A percentile compares a stretch with the other conserved stretches of the same genome.
phyloP scores from a whole-genome alignment of 2,888 invertebrate genomes.

The Mayetiola destructor region DNA sequence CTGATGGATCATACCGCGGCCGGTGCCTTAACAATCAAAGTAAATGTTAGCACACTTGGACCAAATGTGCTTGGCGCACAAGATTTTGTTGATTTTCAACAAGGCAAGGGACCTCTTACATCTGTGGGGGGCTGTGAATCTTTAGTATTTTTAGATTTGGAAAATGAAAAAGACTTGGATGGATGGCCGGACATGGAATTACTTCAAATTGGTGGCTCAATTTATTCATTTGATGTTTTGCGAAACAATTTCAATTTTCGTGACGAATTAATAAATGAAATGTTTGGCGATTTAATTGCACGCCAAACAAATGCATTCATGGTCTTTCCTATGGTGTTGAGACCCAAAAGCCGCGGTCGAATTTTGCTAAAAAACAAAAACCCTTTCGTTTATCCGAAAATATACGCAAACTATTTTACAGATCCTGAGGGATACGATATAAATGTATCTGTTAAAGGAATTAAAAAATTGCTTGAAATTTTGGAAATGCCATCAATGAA shows the following conservation, averaged over 20 bases:
- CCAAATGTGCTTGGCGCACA: conserved; percentile 28
- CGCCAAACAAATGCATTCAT: conserved; percentile 37
- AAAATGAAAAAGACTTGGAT: conserved; percentile 37
- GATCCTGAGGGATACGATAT: conserved; percentile 44
- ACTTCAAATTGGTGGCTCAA: conserved; percentile 44
- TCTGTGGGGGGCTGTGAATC: conserved; percentile 47
- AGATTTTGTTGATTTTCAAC: conserved; percentile 27
- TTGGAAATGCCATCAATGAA: conserved; percentile 39
- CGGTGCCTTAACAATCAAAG: conserved; percentile 50
- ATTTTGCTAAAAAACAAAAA: conserved; percentile 47
- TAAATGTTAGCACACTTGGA: conserved; percentile 33
- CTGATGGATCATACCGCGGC: conserved; percentile 51
- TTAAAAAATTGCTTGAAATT: conserved; percentile 39
- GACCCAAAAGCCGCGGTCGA: conserved; percentile 53
- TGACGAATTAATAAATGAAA: conserved; percentile 33
- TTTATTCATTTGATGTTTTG: conserved; percentile 31
- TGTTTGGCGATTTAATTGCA: conserved; percentile 34
- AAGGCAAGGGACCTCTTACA: conserved; percentile 35
- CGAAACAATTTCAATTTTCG: conserved; percentile 37
- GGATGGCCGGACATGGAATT: conserved; percentile 57
- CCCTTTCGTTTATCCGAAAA: conserved; percentile 47
- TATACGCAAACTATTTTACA: conserved; percentile 54
- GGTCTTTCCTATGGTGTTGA: conserved; percentile 47
- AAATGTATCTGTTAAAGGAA: conserved; percentile 44
- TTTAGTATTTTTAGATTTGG: conserved; percentile 47